These are phyloP conservation scores for Euwallacea fornicatus DNA, from an alignment of 1,140 invertebrate genomes.

Conservation along the genomic window DNA sequence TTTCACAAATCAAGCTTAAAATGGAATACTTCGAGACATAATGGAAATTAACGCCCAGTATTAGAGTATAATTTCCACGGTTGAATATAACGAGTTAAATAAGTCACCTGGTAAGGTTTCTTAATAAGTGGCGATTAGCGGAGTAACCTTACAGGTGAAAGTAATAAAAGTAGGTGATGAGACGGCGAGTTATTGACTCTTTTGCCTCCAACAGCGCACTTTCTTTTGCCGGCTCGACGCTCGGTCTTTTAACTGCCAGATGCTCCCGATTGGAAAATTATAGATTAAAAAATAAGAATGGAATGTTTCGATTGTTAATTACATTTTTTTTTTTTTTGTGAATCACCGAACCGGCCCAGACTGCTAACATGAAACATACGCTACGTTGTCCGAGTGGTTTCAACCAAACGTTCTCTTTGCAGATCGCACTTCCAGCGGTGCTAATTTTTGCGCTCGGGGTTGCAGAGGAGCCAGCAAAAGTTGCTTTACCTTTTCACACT, in stretches of 20 bases:
- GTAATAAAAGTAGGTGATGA: slow-evolving; percentile 27
- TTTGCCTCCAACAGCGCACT: slow-evolving; percentile 3
- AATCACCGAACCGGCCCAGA: too few relatives aligned
- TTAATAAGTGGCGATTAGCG: slow-evolving; percentile 2
- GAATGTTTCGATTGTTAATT: slow-evolving; percentile 5
- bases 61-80: too few relatives aligned
- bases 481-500: slow-evolving; percentile 48
- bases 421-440: slow-evolving; percentile 6
- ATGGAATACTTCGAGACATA: too few relatives aligned
- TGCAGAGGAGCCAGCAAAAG: slow-evolving; percentile 19
- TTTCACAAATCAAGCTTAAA: background rate
- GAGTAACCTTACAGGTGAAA: slow-evolving; percentile 21
- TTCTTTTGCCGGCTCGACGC: slow-evolving; percentile 11
- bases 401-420: background rate
- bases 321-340: too few relatives aligned
- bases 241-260: slow-evolving; percentile 12
- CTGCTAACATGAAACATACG: too few relatives aligned
- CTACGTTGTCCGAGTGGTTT: background rate
- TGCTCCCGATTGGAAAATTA: slow-evolving; percentile 24
- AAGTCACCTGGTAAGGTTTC: slow-evolving; percentile 8
- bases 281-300: slow-evolving; percentile 23
- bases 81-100: slow-evolving; percentile 8
- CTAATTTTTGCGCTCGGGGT: background rate
- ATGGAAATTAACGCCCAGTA: too few relatives aligned
- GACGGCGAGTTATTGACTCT: slow-evolving; percentile 22